phyloP scores from a whole-genome alignment of 2,888 invertebrate genomes.

The Ernsta delagoae region DNA sequence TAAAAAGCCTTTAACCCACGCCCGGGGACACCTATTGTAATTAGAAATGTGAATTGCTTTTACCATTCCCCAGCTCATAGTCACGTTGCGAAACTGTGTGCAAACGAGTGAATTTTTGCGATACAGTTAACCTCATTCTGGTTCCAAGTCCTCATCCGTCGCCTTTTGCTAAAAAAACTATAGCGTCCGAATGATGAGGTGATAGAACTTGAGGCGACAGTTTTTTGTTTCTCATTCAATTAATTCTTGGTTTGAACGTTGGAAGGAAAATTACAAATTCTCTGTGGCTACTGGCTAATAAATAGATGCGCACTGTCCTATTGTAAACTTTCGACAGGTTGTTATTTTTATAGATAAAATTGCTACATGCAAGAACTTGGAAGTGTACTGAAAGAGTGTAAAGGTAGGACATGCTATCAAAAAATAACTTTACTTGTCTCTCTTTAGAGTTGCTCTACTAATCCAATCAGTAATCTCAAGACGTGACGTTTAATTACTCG shows the following conservation, averaged over 20 bases:
- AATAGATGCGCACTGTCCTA: too few relatives aligned
- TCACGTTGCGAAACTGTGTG: constrained; percentile 27
- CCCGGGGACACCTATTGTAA: constrained; percentile 46
- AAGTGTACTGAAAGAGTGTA: too few relatives aligned
- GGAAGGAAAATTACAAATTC: background rate
- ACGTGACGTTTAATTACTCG: too few relatives aligned
- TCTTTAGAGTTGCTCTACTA: too few relatives aligned
- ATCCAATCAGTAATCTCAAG: background rate
- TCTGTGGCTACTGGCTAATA: too few relatives aligned
- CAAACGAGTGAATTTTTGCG: constrained; percentile 36
- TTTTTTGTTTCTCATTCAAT: background rate
- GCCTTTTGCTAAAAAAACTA: constrained; percentile 36
- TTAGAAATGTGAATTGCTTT: constrained; percentile 39
- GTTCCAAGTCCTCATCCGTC: constrained; percentile 26
- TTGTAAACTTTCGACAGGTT: too few relatives aligned
- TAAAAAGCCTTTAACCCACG: constrained; percentile 47
- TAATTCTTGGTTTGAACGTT: background rate
- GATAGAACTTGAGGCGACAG: background rate
- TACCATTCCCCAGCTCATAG: constrained; percentile 24
- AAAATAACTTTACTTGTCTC: too few relatives aligned
- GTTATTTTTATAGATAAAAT: too few relatives aligned
- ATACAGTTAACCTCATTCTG: constrained; percentile 37
- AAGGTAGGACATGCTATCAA: too few relatives aligned
- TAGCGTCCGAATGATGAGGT: constrained; percentile 17
- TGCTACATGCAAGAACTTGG: too few relatives aligned